A percentile compares a stretch with the other conserved stretches of the same genome.
Conservation (phyloP, 2,888 invertebrate genomes). For the Oxytorus armatus region DNA sequence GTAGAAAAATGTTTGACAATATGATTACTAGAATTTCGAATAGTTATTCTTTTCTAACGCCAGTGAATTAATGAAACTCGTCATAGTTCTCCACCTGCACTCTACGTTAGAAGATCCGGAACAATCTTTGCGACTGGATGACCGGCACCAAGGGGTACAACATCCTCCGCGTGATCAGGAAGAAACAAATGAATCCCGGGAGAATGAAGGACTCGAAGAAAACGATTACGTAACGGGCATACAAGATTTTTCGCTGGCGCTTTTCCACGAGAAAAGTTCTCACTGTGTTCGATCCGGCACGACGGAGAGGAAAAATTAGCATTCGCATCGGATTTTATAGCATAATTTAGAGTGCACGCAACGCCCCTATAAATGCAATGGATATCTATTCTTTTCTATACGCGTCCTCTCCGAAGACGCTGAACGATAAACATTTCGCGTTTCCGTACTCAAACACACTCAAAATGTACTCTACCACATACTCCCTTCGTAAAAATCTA, state of each 20-base stretch:
- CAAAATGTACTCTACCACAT: constrained; percentile 19
- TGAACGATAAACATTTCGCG: constrained; percentile 31
- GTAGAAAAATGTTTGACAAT: not conserved
- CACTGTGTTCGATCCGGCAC: constrained; percentile 38
- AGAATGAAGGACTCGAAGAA: constrained; percentile 20
- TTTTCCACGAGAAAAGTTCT: constrained; percentile 52
- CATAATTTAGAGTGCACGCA: constrained; percentile 34
- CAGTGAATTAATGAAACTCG: constrained; percentile 62
- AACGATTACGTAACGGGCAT: constrained; percentile 53
- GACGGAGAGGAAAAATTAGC: constrained; percentile 36
- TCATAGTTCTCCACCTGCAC: not conserved
- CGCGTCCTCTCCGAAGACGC: constrained; percentile 29
- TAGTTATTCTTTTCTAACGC: not conserved
- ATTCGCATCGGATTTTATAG: constrained; percentile 5
- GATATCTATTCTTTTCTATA: constrained; percentile 42
- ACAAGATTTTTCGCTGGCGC: constrained; percentile 65
- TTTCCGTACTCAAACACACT: constrained; percentile 51
- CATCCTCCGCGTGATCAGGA: too few relatives aligned
- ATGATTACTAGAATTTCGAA: not conserved
- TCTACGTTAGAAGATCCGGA: constrained; percentile 14
- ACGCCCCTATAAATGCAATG: constrained; percentile 3
- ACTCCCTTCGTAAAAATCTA: not conserved
- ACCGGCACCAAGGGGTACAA: constrained; percentile 15
- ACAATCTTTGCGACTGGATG: constrained; percentile 12
- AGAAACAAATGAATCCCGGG: constrained; percentile 15